Base-by-base conservation (phyloP, 2,113 vertebrate genomes). In the Cyanoramphus novaezelandiae region DNA sequence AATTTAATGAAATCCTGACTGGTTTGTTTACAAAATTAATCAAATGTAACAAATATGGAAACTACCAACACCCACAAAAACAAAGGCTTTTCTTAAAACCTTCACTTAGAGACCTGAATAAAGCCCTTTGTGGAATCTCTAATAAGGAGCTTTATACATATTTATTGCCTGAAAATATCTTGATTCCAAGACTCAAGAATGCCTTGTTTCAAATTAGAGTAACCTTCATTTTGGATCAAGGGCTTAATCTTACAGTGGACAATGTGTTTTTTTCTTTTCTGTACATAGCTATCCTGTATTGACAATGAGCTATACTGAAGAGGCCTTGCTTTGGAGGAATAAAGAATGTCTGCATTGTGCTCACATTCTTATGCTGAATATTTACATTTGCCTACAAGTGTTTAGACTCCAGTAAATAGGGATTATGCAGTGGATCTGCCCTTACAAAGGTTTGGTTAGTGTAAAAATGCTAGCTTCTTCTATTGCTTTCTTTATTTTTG, bases 351-450 rank as follows among this genome's bases (percentile, higher is more conserved):
- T 86, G 53, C 63, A 86, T 63, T 95, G 41, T 90, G 78, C 88
- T 88, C 64, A 94, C 72, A 89, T 82, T 87, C 82, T 93, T 90
- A 80, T 94, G 88, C 47, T 96, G 95, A 96, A 92, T 94, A 97
- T 96, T 96, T 97, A 91, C 87, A 90, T 92, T 93, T 95, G 49
- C 79, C 85, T 97, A 92, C 33, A 87, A 81, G 83, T 96, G 74
- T 91, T 92, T 37, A 94, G 91, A 90, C 84, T 92, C 71, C 57
- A 86, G 79, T 90, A 95, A 96, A 96, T 46, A 96, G 46, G 53
- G 71, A 94, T 93, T 96, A 53, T 93, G 37, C 17, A 31, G 74
- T 46, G 63, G 71, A 93, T 90, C 59, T 93, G 20, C 70, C 68
- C 67, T 96, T 93, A 88, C 57, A 92, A 91, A 97, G 50, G 60